Conservation (phyloP, 2,888 invertebrate species). For the Synergus laeviventris region DNA sequence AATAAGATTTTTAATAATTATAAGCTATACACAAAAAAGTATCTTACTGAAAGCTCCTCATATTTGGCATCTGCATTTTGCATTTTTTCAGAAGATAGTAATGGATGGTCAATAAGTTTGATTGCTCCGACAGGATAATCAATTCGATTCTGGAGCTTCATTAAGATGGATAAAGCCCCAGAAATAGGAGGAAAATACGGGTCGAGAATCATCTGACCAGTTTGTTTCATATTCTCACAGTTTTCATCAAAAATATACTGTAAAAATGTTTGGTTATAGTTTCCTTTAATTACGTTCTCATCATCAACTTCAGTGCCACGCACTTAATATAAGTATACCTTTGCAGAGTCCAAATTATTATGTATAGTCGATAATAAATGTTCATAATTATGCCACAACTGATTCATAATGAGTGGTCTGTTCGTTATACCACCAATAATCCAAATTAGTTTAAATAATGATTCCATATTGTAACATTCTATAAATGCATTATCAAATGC, state of each 20-base stretch:
- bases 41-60: slow-evolving; percentile 62
- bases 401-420: slow-evolving; percentile 84
- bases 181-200: slow-evolving; percentile 86
- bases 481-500: slow-evolving; percentile 89
- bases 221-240: slow-evolving; percentile 49
- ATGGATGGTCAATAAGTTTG: slow-evolving; percentile 82
- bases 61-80: slow-evolving; percentile 60
- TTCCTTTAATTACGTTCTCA: neutral
- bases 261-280: slow-evolving; percentile 32
- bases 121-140: slow-evolving; percentile 80
- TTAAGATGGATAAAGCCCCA: slow-evolving; percentile 85
- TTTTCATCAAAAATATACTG: slow-evolving; percentile 64
- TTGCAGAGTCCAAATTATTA: slow-evolving; percentile 81
- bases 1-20: too few relatives aligned
- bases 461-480: slow-evolving; percentile 84
- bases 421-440: slow-evolving; percentile 86
- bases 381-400: slow-evolving; percentile 83
- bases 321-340: slow-evolving; percentile 70
- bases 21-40: too few relatives aligned
- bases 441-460: slow-evolving; percentile 82
- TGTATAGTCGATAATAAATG: slow-evolving; percentile 82
- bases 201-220: slow-evolving; percentile 77
- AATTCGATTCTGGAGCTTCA: slow-evolving; percentile 81
- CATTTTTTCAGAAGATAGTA: slow-evolving; percentile 64
- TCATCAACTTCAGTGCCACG: neutral